Evolutionary conservation across 2,888 invertebrate species (phyloP), one percentile per base, ranked within the genome.

Genomic region (Spisula solida): DNA sequence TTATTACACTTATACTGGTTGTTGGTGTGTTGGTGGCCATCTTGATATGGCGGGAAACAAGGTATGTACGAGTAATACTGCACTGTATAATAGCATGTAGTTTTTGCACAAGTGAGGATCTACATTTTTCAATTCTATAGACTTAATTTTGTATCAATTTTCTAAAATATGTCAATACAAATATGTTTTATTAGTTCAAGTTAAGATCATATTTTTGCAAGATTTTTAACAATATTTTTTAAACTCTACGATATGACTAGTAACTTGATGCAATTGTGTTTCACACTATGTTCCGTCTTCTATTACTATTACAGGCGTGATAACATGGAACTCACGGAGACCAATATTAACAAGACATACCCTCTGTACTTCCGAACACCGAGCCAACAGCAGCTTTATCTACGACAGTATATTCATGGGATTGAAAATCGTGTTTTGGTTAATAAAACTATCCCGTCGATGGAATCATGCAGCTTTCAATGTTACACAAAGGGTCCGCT

Each of bases 321-420:
- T 4, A 2, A 29, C 5, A 75, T 16, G 5, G 60, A 1, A n/a
- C 10, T 25, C 16, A 75, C 75, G 12, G 34, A 29, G 16, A 31
- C 12, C 16, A 31, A 5, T 5, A 0, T 75, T 18, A 31, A 31
- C 29, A 75, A 34, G 20, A 34, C 29, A 1, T 75, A 75, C 14
- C 75, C 75, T 1, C 31, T 75, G 75, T 31, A 75, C 75, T 75
- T 75, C 25, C 31, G 75, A 31, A 75, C 75, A 18, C 16, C 75
- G 0, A 12, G 18, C 12, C 75, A 34, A 34, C 75, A 75, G 31
- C 75, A 18, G 16, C 12, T 25, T 16, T 75, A 75, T 25, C 14
- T 25, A 14, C 75, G 31, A 75, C 75, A 75, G 18, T 75, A 75
- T 14, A 34, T 75, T 25, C 31, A 34, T 75, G 75, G 31, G 2